Percentiles rank a stretch among this genome's conserved stretches.
These are phyloP conservation scores for Tribolium freemani DNA, from an alignment of 2,888 invertebrate species.

Conservation along the genomic window DNA sequence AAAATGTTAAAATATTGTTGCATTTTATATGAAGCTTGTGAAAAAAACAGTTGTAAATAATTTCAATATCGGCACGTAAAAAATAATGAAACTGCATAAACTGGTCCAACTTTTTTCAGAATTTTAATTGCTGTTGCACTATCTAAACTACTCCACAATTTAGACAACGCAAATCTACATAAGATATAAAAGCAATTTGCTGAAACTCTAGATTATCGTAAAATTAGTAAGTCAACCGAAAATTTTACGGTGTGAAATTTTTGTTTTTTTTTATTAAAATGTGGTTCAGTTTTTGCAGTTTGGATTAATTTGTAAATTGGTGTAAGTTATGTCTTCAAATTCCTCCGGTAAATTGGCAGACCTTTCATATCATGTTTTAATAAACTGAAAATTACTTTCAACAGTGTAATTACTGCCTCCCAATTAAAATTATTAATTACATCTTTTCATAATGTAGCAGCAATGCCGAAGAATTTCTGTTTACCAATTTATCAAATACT, in stretches of 20 bases:
- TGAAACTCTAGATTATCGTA: neutral
- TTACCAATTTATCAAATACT: constrained; percentile 24
- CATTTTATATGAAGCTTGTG: neutral
- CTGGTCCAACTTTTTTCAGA: neutral
- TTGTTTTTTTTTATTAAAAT: no score
- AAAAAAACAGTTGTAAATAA: neutral
- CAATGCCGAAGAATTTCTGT: constrained; percentile 1
- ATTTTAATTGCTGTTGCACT: constrained; percentile 2
- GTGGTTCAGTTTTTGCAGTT: neutral
- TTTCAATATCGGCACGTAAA: neutral
- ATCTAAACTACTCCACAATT: neutral
- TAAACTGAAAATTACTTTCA: constrained; percentile 12
- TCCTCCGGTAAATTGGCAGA: neutral
- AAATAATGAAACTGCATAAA: neutral
- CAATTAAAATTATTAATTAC: constrained; percentile 22
- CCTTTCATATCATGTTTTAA: constrained; percentile 2
- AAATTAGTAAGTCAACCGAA: neutral
- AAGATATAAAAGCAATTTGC: neutral
- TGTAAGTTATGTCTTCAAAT: neutral
- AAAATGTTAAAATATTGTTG: neutral
- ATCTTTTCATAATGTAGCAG: neutral
- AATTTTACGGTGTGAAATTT: neutral
- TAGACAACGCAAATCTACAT: neutral
- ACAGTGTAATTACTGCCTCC: neutral
- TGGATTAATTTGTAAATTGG: neutral